These are phyloP conservation scores for Aphidius gifuensis DNA, from an alignment of 1,140 invertebrate genomes.

Conservation along the genomic window DNA sequence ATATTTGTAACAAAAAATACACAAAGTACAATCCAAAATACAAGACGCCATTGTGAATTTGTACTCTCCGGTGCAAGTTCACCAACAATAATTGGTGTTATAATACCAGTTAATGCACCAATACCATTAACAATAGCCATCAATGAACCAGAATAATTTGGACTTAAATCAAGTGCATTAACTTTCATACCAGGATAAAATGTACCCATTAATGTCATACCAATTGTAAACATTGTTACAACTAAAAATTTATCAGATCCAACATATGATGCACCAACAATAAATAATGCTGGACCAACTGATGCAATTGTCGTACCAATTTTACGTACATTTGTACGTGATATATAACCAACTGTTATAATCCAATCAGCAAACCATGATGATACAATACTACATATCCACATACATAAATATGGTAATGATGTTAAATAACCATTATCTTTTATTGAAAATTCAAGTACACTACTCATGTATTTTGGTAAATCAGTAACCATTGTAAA, in stretches of 20 bases:
- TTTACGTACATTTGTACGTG: constrained; percentile 63
- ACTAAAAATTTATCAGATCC: constrained; percentile 67
- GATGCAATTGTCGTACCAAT: constrained; percentile 69
- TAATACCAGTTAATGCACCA: constrained; percentile 75
- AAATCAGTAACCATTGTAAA: constrained; percentile 91
- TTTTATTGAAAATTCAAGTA: constrained; percentile 68
- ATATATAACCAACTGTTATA: constrained; percentile 58
- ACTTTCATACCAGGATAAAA: constrained; percentile 74
- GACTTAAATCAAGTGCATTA: constrained; percentile 77
- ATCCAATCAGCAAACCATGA: constrained; percentile 67
- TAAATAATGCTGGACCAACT: constrained; percentile 71
- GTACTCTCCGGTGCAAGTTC: constrained; percentile 68
- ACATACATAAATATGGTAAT: constrained; percentile 70
- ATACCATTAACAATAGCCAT: constrained; percentile 82
- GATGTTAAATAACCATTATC: constrained; percentile 66
- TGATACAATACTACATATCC: constrained; percentile 65
- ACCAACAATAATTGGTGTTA: constrained; percentile 74
- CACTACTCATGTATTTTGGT: constrained; percentile 88
- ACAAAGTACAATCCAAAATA: constrained; percentile 76
- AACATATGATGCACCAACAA: constrained; percentile 75
- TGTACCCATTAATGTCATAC: constrained; percentile 71
- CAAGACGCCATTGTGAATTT: constrained; percentile 70
- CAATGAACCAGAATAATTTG: constrained; percentile 75
- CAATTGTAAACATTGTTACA: constrained; percentile 66
- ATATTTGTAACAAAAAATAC: constrained; percentile 72